Evolutionary conservation across 92 coral and sea anemone species (phyloP), one percentile per base, ranked within the genome.

Genomic region (Zoanthus solanderi): DNA sequence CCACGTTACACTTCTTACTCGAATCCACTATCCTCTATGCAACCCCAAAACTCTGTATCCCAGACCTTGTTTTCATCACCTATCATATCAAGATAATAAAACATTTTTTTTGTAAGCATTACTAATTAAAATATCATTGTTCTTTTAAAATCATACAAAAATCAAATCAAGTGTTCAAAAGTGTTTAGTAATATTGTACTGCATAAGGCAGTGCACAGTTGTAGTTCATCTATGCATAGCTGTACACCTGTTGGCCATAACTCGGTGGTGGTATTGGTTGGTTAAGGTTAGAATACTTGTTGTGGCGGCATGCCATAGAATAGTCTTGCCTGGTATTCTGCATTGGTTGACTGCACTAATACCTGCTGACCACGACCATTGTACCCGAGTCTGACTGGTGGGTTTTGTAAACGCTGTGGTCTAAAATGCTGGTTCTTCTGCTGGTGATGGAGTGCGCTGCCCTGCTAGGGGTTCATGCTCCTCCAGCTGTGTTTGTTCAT

Each of bases 401-500:
- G 66, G 23, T 58, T 30, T 16, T 29, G 0, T 7, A 48, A n/a
- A 75, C 23, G 18, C 57, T 56, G 79, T 17, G 66, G 18, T 58
- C 23, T 58, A 0, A 58, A 10, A 17, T 1, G 47, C 45, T 69
- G 46, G 47, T 69, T 31, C 46, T 69, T 30, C 75, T 69, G 2
- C 75, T 69, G 75, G 75, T 69, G 75, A 9, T 69, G 75, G 75
- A 3, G 47, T 15, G 17, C 47, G 16, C 45, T 29, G 45, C 29
- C 29, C 75, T 69, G 44, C 75, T 69, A 18, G 44, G 16, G 72
- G 72, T 66, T 69, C 16, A 12, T 69, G 74, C 74, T 30, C 74
- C 14, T 69, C 74, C 75, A 69, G 7, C 75, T 71, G 45, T 29
- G 45, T 46, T 69, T 29, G 17, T 69, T 69, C 42, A 69, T 31